Conservation (phyloP, 1,140 invertebrate species). For the Drosophila varians region DNA sequence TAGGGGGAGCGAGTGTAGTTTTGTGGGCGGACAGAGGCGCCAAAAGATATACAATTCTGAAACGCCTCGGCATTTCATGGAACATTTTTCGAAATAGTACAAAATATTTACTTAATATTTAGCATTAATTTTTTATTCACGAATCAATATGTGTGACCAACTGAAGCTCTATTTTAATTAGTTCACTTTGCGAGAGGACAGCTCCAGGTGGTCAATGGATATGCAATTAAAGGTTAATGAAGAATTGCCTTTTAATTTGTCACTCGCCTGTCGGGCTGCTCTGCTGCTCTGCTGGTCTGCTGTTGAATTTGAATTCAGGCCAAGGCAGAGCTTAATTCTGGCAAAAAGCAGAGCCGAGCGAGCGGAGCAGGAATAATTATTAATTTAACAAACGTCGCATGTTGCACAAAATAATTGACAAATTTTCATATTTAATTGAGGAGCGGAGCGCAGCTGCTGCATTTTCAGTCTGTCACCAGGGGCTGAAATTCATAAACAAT, state of each 20-base stretch:
- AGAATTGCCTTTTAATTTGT: constrained; percentile 45
- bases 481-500: constrained; percentile 78
- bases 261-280: constrained; percentile 23
- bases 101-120: not conserved
- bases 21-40: constrained; percentile 11
- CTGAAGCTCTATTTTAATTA: constrained; percentile 10
- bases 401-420: constrained; percentile 82
- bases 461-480: constrained; percentile 64
- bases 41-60: no score
- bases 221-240: constrained; percentile 38
- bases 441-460: constrained; percentile 65
- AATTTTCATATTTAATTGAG: constrained; percentile 82
- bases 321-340: constrained; percentile 51
- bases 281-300: not conserved
- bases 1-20: constrained; percentile 23
- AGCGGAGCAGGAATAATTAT: constrained; percentile 72
- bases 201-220: constrained; percentile 16
- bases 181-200: not conserved
- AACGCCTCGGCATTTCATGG: not conserved
- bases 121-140: not conserved
- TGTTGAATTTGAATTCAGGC: constrained; percentile 27
- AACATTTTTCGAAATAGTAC: no score
- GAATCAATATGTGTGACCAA: not conserved
- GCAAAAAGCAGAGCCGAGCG: constrained; percentile 27
- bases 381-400: constrained; percentile 81